phyloP scores from a whole-genome alignment of 2,797 vertebrate genomes.

The Malurus splendens region DNA sequence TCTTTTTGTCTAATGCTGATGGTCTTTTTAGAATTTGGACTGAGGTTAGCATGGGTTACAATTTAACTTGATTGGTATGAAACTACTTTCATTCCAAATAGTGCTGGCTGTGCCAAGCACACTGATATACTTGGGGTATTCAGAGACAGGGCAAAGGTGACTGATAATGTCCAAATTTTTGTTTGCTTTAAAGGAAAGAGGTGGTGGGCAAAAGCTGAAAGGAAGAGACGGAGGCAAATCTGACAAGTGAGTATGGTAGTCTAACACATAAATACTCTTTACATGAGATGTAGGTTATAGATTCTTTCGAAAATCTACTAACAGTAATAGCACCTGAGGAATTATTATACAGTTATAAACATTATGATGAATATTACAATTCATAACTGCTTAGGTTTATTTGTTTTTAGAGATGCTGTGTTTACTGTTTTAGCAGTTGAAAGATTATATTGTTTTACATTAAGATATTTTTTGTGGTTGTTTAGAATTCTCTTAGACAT shows the following conservation, averaged over 20 bases:
- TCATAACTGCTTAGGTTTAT: background rate
- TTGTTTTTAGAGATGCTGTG: background rate
- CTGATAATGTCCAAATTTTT: background rate
- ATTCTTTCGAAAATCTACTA: background rate
- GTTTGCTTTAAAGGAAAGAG: background rate
- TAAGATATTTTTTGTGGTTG: background rate
- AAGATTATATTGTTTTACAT: background rate
- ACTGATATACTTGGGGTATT: background rate
- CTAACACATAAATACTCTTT: background rate
- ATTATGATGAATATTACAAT: background rate
- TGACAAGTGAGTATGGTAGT: background rate
- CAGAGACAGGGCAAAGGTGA: slow-evolving; percentile 16
- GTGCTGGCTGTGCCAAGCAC: background rate
- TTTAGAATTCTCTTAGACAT: background rate
- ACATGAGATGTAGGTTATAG: background rate
- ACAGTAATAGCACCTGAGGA: background rate
- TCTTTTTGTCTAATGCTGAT: background rate
- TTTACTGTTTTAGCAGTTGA: background rate
- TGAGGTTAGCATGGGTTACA: background rate
- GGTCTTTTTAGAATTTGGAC: slow-evolving; percentile 2
- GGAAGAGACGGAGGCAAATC: background rate
- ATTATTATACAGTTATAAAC: background rate
- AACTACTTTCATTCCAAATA: background rate
- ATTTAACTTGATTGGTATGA: slow-evolving; percentile 50
- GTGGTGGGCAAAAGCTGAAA: background rate